These are phyloP conservation scores for Drosophila pseudotalamancana DNA, from an alignment of 2,888 invertebrate species.

Conservation along the genomic window DNA sequence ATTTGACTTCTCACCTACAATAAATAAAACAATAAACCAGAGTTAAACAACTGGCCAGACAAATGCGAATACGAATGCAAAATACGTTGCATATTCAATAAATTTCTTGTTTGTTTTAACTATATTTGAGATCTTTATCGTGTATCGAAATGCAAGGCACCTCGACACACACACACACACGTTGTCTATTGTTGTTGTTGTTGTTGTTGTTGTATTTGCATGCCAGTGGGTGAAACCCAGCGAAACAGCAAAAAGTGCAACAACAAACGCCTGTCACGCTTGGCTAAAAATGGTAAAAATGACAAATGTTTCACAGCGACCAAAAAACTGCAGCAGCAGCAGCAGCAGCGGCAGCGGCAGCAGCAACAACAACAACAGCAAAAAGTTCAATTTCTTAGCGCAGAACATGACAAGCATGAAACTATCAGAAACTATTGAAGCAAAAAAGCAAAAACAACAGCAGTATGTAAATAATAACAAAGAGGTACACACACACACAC, in stretches of 20 bases:
- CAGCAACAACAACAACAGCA: conserved; percentile 42
- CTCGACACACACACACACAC: conserved; percentile 36
- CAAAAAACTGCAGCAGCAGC: conserved; percentile 48
- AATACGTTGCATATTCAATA: conserved; percentile 76
- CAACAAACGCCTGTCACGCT: conserved; percentile 75
- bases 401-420: conserved; percentile 78
- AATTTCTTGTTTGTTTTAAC: conserved; percentile 80
- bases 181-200: conserved; percentile 39
- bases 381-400: conserved; percentile 73
- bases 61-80: conserved; percentile 67
- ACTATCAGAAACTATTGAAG: conserved; percentile 54
- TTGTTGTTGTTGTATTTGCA: conserved; percentile 63
- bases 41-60: conserved; percentile 64
- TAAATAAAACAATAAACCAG: conserved; percentile 76
- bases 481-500: conserved; percentile 44
- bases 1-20: conserved; percentile 79
- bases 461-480: conserved; percentile 73
- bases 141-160: conserved; percentile 66
- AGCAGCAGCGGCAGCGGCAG: conserved; percentile 49
- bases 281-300: conserved; percentile 79
- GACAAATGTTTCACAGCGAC: conserved; percentile 77
- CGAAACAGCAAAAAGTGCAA: conserved; percentile 39
- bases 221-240: conserved; percentile 72
- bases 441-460: conserved; percentile 35
- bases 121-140: conserved; percentile 78